Evolutionary conservation across 2,797 vertebrate species (phyloP), one percentile per base, ranked within the genome.

Genomic region (Hozukius guyotensis): DNA sequence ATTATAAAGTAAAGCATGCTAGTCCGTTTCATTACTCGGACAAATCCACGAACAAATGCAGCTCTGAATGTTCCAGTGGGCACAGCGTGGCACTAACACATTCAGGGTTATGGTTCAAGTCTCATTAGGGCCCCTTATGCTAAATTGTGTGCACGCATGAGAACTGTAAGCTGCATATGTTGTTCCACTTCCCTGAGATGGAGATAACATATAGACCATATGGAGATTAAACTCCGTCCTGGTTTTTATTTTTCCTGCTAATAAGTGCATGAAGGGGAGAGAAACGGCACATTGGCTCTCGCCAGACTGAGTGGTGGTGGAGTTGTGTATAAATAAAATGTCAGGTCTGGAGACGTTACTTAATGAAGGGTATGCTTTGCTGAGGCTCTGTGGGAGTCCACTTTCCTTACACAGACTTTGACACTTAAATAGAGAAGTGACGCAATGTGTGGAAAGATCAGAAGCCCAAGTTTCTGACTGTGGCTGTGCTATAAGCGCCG

Each of bases 381-480:
- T 5, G 65, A 8, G 65, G 78, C 88, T 59, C 90, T 2, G 88
- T 46, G 62, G 88, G 90, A 83, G 78, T 84, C 86, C 89, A 88
- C 86, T 87, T 79, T 80, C 75, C 82, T 75, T 52, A 64, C 73
- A 82, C 80, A 18, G 71, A 78, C 79, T 85, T 59, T 81, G 88
- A 92, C 89, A 91, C 83, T 79, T 78, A 83, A 86, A 82, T 62
- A 82, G 69, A 76, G 63, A 64, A 80, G 85, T 89, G 92, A 92
- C 72, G 91, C 91, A 83, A 92, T 0, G 20, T 10, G 78, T 8
- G 80, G 90, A 89, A 91, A 94, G 86, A 90, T 87, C 81, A 92
- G 72, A 89, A 69, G 76, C 25, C 1, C n/a, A 16, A 22, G 64
- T 67, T 75, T 82, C 60, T 38, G 81, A 31, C 62, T 72, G 79